These are phyloP conservation scores for Trissolcus japonicus DNA, from an alignment of 2,888 invertebrate genomes.

Conservation along the genomic window DNA sequence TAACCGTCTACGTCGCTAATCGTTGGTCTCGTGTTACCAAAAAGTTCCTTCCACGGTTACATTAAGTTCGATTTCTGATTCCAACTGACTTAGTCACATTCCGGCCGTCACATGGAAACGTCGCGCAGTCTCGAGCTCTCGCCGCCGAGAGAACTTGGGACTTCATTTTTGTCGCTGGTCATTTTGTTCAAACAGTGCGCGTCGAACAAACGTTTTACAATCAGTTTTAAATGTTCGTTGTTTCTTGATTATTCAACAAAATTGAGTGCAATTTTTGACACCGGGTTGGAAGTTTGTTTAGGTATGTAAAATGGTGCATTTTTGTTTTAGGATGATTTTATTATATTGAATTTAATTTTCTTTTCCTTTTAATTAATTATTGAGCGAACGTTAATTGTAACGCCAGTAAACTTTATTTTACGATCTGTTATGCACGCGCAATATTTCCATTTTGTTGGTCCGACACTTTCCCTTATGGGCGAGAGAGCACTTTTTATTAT, in stretches of 20 bases:
- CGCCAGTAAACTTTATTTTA: slow-evolving; percentile 6
- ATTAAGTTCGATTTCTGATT: neutral
- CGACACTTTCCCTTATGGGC: slow-evolving; percentile 12
- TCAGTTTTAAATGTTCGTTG: too few relatives aligned
- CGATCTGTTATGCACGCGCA: slow-evolving; percentile 13
- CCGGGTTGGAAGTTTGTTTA: too few relatives aligned
- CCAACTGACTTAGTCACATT: slow-evolving; percentile 21
- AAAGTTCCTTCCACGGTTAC: slow-evolving; percentile 1
- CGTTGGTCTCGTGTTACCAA: slow-evolving; percentile 19
- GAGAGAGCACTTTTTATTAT: slow-evolving; percentile 9
- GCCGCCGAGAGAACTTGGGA: neutral
- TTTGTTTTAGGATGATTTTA: too few relatives aligned
- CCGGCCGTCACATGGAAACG: slow-evolving; percentile 4
- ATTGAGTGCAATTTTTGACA: too few relatives aligned
- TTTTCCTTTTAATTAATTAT: neutral
- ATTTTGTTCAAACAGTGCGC: neutral
- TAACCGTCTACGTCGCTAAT: slow-evolving; percentile 19
- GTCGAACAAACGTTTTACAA: neutral
- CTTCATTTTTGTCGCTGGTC: neutral
- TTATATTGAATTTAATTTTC: too few relatives aligned
- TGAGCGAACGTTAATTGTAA: neutral
- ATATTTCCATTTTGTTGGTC: slow-evolving; percentile 15
- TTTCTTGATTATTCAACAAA: too few relatives aligned
- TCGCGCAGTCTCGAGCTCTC: slow-evolving; percentile 3
- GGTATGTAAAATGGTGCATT: too few relatives aligned